These are phyloP conservation scores for Porphyrio hochstetteri DNA, from an alignment of 2,113 vertebrate species.

Conservation along the genomic window DNA sequence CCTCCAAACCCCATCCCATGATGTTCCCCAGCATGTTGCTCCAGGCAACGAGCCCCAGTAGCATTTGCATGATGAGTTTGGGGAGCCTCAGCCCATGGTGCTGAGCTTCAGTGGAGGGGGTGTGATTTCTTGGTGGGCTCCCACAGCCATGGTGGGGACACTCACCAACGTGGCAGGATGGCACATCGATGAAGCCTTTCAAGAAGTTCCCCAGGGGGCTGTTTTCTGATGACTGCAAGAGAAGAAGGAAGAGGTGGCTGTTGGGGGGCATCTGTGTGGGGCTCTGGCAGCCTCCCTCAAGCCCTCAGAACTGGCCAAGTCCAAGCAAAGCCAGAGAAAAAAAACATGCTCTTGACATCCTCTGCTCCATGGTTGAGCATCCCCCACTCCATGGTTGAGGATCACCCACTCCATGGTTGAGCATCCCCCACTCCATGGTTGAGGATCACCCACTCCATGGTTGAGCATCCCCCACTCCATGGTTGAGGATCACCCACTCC, in stretches of 20 bases:
- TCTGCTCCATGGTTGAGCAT: accelerated
- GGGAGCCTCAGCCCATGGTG: background rate
- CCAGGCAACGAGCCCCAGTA: background rate
- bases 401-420: background rate
- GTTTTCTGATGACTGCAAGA: slow-evolving; percentile 88
- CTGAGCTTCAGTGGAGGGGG: background rate
- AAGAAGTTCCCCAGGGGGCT: slow-evolving; percentile 95
- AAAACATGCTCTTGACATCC: background rate
- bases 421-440: too few relatives aligned
- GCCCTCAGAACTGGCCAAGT: accelerated
- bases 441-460: too few relatives aligned
- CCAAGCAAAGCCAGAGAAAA: background rate
- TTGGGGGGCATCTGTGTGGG: accelerated
- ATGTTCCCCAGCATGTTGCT: background rate
- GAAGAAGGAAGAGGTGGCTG: background rate
- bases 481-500: too few relatives aligned
- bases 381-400: background rate
- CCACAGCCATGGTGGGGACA: background rate
- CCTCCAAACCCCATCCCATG: background rate
- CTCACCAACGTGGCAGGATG: slow-evolving; percentile 97
- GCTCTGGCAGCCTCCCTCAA: background rate
- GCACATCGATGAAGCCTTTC: slow-evolving; percentile 93
- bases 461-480: too few relatives aligned
- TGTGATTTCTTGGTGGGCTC: accelerated
- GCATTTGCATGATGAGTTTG: background rate